These are phyloP conservation scores for Heliconius hermathena DNA, from an alignment of 1,140 invertebrate genomes.

Conservation along the genomic window DNA sequence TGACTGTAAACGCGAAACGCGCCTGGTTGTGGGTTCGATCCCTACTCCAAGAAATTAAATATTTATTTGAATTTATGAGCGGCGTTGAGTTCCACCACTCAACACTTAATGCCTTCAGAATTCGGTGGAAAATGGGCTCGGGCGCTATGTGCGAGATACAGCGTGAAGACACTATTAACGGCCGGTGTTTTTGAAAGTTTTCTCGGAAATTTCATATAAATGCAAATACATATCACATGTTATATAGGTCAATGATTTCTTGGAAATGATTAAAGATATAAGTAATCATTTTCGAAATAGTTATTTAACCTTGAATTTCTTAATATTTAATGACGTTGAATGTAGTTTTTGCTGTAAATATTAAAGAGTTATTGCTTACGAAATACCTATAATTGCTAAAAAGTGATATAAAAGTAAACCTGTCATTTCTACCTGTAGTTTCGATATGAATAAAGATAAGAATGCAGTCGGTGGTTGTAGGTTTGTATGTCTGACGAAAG, in stretches of 20 bases:
- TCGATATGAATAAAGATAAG: not conserved
- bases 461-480: not conserved
- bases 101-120: too few species aligned
- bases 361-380: not conserved
- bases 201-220: not conserved
- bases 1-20: too few species aligned
- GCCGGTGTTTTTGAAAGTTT: not conserved
- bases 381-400: not conserved
- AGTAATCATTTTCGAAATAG: not conserved
- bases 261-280: not conserved
- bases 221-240: not conserved
- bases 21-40: too few species aligned
- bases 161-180: not conserved
- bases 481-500: not conserved
- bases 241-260: not conserved
- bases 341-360: not conserved
- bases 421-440: not conserved
- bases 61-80: too few species aligned
- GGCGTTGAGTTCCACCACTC: too few species aligned
- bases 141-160: too few species aligned
- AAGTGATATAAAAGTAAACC: not conserved
- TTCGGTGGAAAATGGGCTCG: too few species aligned
- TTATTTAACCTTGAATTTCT: conserved; percentile 1
- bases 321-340: conserved; percentile 3
- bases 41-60: too few species aligned